Percentiles rank a stretch among this genome's conserved stretches.
Conservation (phyloP, 2,888 invertebrate species). For the Trachelus troglodyta region DNA sequence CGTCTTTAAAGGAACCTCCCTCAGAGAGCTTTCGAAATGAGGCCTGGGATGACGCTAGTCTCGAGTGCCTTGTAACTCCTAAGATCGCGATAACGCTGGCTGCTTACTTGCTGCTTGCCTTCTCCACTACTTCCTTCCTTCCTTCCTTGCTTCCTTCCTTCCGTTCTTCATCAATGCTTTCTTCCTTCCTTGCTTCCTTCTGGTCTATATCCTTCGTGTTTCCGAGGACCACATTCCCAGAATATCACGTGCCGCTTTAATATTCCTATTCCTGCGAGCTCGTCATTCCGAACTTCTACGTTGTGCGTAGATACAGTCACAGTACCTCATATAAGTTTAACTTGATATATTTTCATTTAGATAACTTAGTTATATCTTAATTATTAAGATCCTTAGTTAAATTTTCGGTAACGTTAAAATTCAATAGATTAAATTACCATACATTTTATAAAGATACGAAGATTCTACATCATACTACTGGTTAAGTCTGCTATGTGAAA, state of each 20-base stretch:
- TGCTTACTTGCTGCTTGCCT: background rate
- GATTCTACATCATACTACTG: background rate
- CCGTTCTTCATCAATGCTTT: no score
- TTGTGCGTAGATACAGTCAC: background rate
- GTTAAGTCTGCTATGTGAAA: background rate
- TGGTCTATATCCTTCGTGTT: background rate
- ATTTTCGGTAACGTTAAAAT: background rate
- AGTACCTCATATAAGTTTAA: background rate
- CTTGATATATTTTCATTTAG: background rate
- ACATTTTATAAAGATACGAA: background rate
- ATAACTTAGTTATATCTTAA: background rate
- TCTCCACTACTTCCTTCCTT: background rate
- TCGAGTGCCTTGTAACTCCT: slow-evolving; percentile 46
- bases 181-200: background rate
- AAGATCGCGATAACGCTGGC: background rate
- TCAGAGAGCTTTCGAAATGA: slow-evolving; percentile 32
- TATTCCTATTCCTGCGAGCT: background rate
- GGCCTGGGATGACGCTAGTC: slow-evolving; percentile 41
- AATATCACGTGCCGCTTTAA: background rate
- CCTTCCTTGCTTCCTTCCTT: background rate
- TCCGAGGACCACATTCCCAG: background rate
- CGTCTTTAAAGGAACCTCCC: background rate
- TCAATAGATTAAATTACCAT: background rate
- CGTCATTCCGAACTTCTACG: background rate
- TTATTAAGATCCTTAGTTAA: background rate